Conservation (phyloP, 2,797 vertebrate species). For the Gephyroberyx darwinii region DNA sequence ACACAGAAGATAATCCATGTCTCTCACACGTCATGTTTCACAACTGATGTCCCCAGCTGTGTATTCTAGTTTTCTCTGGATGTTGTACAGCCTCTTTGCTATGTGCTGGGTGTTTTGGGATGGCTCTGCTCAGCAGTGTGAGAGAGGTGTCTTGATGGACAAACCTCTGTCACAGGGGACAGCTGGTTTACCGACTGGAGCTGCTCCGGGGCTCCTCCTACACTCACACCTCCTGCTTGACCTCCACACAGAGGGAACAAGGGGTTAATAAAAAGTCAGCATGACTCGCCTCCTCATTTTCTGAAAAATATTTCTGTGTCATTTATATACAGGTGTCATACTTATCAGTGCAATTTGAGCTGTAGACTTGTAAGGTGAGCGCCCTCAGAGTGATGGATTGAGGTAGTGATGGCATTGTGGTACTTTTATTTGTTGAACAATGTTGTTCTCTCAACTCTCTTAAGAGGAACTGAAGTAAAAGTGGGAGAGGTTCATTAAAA, state of each 20-base stretch:
- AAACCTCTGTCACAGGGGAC: slow-evolving; percentile 39
- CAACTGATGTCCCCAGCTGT: background rate
- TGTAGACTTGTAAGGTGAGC: background rate
- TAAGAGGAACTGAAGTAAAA: background rate
- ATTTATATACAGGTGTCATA: background rate
- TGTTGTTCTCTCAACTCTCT: background rate
- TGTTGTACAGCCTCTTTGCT: slow-evolving; percentile 36
- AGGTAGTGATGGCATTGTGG: background rate
- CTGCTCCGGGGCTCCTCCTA: slow-evolving; percentile 31
- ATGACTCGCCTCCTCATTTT: slow-evolving; percentile 23
- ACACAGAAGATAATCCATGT: background rate
- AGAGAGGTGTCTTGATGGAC: slow-evolving; percentile 28
- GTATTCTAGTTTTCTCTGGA: background rate
- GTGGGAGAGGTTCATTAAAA: too few relatives aligned
- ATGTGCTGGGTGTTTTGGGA: slow-evolving; percentile 20
- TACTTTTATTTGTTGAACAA: background rate
- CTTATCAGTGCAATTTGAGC: slow-evolving; percentile 7
- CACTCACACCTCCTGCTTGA: slow-evolving; percentile 37
- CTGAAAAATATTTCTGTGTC: slow-evolving; percentile 9
- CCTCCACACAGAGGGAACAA: slow-evolving; percentile 40
- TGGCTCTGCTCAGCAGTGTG: slow-evolving; percentile 24
- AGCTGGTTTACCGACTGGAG: slow-evolving; percentile 56
- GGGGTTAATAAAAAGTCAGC: slow-evolving; percentile 41
- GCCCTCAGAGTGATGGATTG: background rate
- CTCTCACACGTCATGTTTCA: background rate